Evolutionary conservation across 2,888 invertebrate species (phyloP).

Genomic region (Polydesmus complanatus): DNA sequence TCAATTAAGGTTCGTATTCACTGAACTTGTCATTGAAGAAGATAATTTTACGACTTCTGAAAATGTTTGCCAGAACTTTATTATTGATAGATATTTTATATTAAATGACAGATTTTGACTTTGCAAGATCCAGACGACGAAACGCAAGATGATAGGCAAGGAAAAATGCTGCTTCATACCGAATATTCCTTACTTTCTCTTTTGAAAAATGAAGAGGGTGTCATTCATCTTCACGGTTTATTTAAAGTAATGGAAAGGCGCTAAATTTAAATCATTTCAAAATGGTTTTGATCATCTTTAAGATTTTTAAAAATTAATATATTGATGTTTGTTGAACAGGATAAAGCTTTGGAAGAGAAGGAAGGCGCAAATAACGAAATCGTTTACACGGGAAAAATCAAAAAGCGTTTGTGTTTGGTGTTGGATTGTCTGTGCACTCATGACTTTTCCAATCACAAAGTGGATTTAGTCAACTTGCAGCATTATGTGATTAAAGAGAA

Average conservation of each 20-base stretch:
- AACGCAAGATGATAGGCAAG: constrained; percentile 58
- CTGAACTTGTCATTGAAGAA: neutral
- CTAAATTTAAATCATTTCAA: neutral
- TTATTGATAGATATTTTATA: neutral
- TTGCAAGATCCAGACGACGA: constrained; percentile 41
- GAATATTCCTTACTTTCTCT: constrained; percentile 58
- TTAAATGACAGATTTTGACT: constrained; percentile 24
- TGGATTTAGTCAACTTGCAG: constrained; percentile 47
- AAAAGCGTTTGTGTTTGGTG: constrained; percentile 48
- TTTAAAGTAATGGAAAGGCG: constrained; percentile 45
- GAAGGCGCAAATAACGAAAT: constrained; percentile 31
- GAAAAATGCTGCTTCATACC: constrained; percentile 61
- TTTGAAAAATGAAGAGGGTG: constrained; percentile 52
- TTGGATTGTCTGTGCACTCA: constrained; percentile 58
- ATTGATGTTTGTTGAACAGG: constrained; percentile 36
- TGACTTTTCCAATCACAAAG: constrained; percentile 42
- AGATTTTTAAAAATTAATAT: neutral
- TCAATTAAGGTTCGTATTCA: constrained; percentile 46
- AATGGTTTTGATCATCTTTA: neutral
- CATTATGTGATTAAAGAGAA: constrained; percentile 63
- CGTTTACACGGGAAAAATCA: constrained; percentile 29
- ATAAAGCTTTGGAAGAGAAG: constrained; percentile 51
- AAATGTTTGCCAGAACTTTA: constrained; percentile 9
- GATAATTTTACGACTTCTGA: too few relatives aligned
- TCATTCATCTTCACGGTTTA: constrained; percentile 60